phyloP scores from a whole-genome alignment of 2,888 invertebrate species.

The Agrilus cyanescens region DNA sequence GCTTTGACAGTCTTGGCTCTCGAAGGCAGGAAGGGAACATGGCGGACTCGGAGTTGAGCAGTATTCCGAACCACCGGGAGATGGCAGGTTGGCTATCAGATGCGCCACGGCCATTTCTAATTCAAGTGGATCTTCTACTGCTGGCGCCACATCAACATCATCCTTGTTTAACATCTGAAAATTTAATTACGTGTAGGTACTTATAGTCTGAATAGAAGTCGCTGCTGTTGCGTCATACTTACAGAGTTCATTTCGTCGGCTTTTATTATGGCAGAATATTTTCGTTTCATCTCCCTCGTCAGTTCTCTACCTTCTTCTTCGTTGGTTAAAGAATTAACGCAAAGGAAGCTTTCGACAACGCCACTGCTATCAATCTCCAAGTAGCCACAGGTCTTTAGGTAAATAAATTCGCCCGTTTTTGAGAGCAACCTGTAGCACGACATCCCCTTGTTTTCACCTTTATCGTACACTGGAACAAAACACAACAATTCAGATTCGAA shows the following conservation, averaged over 20 bases:
- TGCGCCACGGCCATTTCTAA: constrained; percentile 62
- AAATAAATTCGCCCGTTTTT: constrained; percentile 74
- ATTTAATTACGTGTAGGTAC: neutral
- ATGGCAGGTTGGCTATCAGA: constrained; percentile 45
- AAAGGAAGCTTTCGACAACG: constrained; percentile 74
- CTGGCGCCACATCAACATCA: constrained; percentile 24
- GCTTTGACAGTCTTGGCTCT: constrained; percentile 30
- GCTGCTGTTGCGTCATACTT: constrained; percentile 1
- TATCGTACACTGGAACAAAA: constrained; percentile 62
- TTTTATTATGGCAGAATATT: constrained; percentile 55
- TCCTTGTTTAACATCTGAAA: constrained; percentile 8
- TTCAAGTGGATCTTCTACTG: constrained; percentile 58
- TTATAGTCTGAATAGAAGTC: too few relatives aligned
- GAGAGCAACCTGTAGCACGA: constrained; percentile 78
- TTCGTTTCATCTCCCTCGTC: constrained; percentile 67
- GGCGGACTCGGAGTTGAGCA: constrained; percentile 21
- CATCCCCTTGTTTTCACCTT: constrained; percentile 68
- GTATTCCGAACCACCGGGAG: constrained; percentile 28
- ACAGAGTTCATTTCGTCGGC: constrained; percentile 8
- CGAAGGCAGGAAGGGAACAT: constrained; percentile 19
- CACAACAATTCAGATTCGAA: constrained; percentile 2
- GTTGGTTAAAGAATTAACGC: constrained; percentile 67
- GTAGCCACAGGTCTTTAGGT: constrained; percentile 71
- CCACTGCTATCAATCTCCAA: constrained; percentile 73
- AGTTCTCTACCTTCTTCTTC: constrained; percentile 61